phyloP scores from a whole-genome alignment of 1,140 invertebrate genomes.

The Acromyrmex charruanus region DNA sequence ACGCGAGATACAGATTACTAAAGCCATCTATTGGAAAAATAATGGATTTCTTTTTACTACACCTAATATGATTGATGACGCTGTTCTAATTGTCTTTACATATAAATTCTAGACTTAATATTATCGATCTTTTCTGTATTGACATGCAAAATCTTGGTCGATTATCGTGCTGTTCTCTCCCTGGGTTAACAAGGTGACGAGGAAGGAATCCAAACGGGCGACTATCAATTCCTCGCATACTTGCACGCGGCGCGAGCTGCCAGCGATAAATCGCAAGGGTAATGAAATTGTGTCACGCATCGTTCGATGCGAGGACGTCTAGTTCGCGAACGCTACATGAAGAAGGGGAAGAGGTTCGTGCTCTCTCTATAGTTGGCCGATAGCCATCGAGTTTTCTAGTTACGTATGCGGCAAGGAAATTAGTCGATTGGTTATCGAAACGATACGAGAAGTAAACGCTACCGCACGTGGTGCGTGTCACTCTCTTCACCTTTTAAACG shows the following conservation, averaged over 20 bases:
- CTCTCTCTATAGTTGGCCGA: slow-evolving; percentile 3
- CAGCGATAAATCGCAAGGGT: slow-evolving; percentile 16
- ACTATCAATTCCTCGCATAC: slow-evolving; percentile 32
- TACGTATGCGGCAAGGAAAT: not conserved
- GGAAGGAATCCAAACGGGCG: slow-evolving; percentile 20
- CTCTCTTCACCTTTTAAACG: slow-evolving; percentile 33
- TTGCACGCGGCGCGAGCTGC: slow-evolving; percentile 36
- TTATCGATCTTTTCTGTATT: not conserved
- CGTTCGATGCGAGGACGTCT: not conserved
- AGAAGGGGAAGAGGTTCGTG: not conserved
- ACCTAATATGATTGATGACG: not conserved
- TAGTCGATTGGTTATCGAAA: slow-evolving; percentile 5
- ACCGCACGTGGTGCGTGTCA: slow-evolving; percentile 23
- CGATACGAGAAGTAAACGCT: not conserved
- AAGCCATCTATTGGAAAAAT: too few relatives aligned
- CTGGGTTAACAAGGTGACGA: not conserved
- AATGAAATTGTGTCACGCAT: slow-evolving; percentile 57
- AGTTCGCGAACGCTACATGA: slow-evolving; percentile 17
- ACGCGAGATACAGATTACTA: too few relatives aligned
- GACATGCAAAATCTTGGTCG: not conserved
- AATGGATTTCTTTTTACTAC: too few relatives aligned
- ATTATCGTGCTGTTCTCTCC: slow-evolving; percentile 6
- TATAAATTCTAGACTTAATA: not conserved
- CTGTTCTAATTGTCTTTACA: not conserved
- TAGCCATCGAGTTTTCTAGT: slow-evolving; percentile 19